phyloP scores from a whole-genome alignment of 2,797 vertebrate species.

The Bradypodion ventrale region DNA sequence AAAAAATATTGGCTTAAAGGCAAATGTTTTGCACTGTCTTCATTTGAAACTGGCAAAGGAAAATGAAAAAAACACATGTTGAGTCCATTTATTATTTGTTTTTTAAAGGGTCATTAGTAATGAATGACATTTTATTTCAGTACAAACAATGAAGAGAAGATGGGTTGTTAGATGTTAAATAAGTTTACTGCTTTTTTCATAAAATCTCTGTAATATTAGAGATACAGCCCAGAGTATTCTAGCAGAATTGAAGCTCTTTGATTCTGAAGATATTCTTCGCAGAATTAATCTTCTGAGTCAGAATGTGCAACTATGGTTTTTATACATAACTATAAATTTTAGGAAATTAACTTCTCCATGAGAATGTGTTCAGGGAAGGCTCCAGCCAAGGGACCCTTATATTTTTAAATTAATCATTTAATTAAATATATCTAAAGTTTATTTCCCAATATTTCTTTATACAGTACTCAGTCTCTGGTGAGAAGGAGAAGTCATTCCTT shows the following conservation, averaged over 20 bases:
- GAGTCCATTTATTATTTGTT: not conserved
- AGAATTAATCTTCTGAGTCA: slow-evolving; percentile 45
- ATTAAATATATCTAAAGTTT: slow-evolving; percentile 7
- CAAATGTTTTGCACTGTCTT: not conserved
- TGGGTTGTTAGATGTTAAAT: not conserved
- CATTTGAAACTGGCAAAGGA: not conserved
- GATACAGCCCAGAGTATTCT: slow-evolving; percentile 1
- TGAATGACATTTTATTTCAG: not conserved
- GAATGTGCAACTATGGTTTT: slow-evolving; percentile 34
- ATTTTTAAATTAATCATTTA: slow-evolving; percentile 44
- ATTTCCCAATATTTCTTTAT: slow-evolving; percentile 24
- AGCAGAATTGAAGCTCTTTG: not conserved
- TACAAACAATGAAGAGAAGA: not conserved
- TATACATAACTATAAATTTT: slow-evolving; percentile 44
- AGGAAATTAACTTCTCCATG: slow-evolving; percentile 45
- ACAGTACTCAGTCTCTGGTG: not conserved
- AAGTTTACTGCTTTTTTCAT: not conserved
- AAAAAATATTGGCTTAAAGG: not conserved
- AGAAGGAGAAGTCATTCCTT: not conserved
- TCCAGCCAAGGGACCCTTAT: slow-evolving; percentile 24
- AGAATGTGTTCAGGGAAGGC: slow-evolving; percentile 30
- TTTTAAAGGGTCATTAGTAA: not conserved
- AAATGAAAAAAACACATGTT: not conserved
- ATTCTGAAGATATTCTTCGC: slow-evolving; percentile 17
- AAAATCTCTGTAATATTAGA: not conserved